A percentile compares a stretch with the other conserved stretches of the same genome.
phyloP scores from a whole-genome alignment of 2,797 vertebrate genomes.

The Microctenopoma stevenorrisi region DNA sequence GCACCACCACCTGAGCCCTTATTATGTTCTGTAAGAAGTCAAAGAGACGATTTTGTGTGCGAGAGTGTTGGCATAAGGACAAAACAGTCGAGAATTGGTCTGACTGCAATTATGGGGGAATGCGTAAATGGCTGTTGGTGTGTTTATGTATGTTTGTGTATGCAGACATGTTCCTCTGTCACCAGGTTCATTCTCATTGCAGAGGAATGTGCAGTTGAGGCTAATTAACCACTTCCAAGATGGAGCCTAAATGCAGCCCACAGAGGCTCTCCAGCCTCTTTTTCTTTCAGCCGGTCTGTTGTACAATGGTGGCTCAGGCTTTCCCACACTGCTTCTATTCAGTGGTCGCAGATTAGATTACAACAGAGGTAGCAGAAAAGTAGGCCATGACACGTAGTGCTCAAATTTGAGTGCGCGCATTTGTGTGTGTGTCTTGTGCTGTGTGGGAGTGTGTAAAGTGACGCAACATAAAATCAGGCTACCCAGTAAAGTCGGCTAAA shows the following conservation, averaged over 20 bases:
- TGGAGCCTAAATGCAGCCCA: conserved; percentile 36
- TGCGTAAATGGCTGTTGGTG: conserved; percentile 29
- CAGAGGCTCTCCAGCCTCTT: conserved; percentile 39
- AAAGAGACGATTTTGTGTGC: conserved; percentile 4
- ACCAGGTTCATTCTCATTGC: conserved; percentile 36
- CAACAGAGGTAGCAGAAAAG: conserved; percentile 63
- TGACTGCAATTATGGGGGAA: conserved; percentile 37
- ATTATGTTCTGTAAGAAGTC: conserved; percentile 24
- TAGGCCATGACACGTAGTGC: conserved; percentile 71
- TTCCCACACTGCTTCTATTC: conserved; percentile 75
- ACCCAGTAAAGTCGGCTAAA: conserved; percentile 45
- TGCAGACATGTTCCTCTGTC: conserved; percentile 3
- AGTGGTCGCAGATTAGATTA: conserved; percentile 70
- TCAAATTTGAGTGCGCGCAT: conserved; percentile 30
- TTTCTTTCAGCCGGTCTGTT: conserved; percentile 26
- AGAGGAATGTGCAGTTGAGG: conserved; percentile 46
- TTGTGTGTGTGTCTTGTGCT: conserved; percentile 21
- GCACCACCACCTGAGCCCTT: conserved; percentile 68
- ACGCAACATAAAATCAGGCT: conserved; percentile 32
- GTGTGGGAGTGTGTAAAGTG: conserved; percentile 35
- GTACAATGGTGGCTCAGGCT: conserved; percentile 53
- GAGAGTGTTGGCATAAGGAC: background rate
- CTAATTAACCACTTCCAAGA: conserved; percentile 49
- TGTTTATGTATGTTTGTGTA: conserved; percentile 34
- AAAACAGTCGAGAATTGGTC: conserved; percentile 20